phyloP scores from a whole-genome alignment of 2,113 vertebrate genomes.

The Ancistrus triradiatus region DNA sequence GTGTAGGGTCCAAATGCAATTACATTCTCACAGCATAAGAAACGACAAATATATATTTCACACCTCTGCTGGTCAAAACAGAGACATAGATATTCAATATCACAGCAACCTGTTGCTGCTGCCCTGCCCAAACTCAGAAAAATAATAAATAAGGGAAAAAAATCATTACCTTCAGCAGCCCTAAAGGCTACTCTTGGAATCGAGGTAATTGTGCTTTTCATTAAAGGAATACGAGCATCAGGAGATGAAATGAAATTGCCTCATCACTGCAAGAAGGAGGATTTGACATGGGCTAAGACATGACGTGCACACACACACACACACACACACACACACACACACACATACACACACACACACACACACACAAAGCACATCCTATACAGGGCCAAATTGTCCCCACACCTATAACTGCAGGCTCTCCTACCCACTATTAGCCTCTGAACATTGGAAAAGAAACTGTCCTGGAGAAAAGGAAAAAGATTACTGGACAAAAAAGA shows the following conservation, averaged over 20 bases:
- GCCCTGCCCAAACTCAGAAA: background rate
- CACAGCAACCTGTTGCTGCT: background rate
- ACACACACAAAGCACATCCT: constrained; percentile 30
- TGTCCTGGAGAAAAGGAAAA: constrained; percentile 54
- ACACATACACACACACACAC: constrained; percentile 37
- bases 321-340: constrained; percentile 27
- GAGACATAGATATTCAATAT: background rate
- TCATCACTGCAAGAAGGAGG: constrained; percentile 60
- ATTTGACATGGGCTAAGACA: constrained; percentile 33
- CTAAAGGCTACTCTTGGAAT: constrained; percentile 57
- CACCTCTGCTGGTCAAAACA: too few species aligned
- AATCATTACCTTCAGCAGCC: constrained; percentile 41
- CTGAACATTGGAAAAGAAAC: constrained; percentile 66
- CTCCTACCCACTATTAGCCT: constrained; percentile 63
- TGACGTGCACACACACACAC: constrained; percentile 31
- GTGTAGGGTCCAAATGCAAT: too few species aligned
- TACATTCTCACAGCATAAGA: too few species aligned
- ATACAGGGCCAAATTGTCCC: constrained; percentile 68
- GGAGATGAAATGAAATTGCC: constrained; percentile 72
- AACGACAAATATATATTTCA: too few species aligned
- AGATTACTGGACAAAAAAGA: constrained; percentile 46
- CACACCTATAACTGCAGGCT: constrained; percentile 48
- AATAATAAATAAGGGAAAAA: constrained; percentile 15
- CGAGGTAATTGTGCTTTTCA: constrained; percentile 78
- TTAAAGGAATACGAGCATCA: constrained; percentile 71